phyloP scores from a whole-genome alignment of 2,797 vertebrate species.

The Enteromius argenteus region DNA sequence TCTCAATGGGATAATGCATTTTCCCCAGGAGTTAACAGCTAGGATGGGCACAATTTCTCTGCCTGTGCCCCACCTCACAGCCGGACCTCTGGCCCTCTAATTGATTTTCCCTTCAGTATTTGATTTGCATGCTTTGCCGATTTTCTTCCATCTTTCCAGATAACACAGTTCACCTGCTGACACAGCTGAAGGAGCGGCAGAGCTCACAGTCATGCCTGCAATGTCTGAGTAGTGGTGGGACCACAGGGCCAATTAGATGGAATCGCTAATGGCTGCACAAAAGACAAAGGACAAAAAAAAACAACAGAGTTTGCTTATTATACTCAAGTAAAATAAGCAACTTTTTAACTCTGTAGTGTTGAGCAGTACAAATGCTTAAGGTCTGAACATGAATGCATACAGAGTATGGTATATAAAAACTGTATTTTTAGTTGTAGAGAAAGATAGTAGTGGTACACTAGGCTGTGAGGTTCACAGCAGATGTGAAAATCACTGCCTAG shows the following conservation, averaged over 20 bases:
- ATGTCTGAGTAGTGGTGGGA: slow-evolving; percentile 54
- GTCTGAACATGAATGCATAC: neutral
- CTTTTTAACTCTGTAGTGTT: slow-evolving; percentile 1
- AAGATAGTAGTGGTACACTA: slow-evolving; percentile 21
- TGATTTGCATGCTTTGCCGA: slow-evolving; percentile 78
- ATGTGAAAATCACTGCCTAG: slow-evolving; percentile 62
- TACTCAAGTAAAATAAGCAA: slow-evolving; percentile 17
- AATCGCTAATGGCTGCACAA: slow-evolving; percentile 7
- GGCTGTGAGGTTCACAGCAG: slow-evolving; percentile 43
- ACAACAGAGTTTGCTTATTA: neutral
- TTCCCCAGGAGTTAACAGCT: slow-evolving; percentile 73
- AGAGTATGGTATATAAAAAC: neutral
- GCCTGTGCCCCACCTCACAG: slow-evolving; percentile 67
- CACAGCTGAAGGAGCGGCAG: slow-evolving; percentile 69
- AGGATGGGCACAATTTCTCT: slow-evolving; percentile 70
- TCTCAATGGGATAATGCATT: slow-evolving; percentile 64
- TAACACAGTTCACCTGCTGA: slow-evolving; percentile 78
- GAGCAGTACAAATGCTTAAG: slow-evolving; percentile 2
- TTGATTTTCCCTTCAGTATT: slow-evolving; percentile 78
- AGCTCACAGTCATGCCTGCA: slow-evolving; percentile 56
- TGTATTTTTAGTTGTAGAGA: slow-evolving; percentile 17
- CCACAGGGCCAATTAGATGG: slow-evolving; percentile 56
- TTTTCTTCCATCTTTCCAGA: slow-evolving; percentile 74
- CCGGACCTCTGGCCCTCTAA: slow-evolving; percentile 73
- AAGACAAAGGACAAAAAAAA: neutral